phyloP scores from a whole-genome alignment of 2,797 vertebrate genomes.

The Gobio occitaniae region DNA sequence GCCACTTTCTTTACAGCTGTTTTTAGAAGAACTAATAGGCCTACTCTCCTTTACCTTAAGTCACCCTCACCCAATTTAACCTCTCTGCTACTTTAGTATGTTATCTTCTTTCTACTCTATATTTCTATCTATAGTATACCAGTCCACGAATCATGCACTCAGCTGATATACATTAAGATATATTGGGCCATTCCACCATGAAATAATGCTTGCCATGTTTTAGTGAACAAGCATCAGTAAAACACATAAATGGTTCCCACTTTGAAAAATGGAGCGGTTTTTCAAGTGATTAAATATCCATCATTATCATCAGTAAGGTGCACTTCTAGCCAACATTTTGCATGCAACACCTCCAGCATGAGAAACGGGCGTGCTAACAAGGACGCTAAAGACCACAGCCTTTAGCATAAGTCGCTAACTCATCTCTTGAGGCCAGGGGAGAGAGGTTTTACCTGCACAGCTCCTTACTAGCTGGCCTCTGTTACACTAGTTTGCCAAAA shows the following conservation, averaged over 20 bases:
- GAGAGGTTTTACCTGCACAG: not conserved
- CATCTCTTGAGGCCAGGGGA: not conserved
- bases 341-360: not conserved
- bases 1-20: not conserved
- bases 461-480: not conserved
- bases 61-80: constrained; percentile 32
- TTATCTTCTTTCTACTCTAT: constrained; percentile 1
- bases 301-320: not conserved
- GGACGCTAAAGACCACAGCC: not conserved
- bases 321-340: not conserved
- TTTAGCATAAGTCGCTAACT: not conserved
- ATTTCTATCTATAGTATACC: not conserved
- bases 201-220: not conserved
- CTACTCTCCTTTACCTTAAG: constrained; percentile 11
- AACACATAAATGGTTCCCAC: not conserved
- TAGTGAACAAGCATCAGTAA: not conserved
- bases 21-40: not conserved
- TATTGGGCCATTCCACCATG: not conserved
- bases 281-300: not conserved
- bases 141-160: not conserved
- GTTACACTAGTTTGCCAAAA: not conserved
- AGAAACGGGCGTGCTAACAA: not conserved
- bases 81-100: not conserved
- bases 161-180: not conserved
- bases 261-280: not conserved